A percentile compares a stretch with the other conserved stretches of the same genome.
These are phyloP conservation scores for Armadillidium nasatum DNA, from an alignment of 1,140 invertebrate species.

Conservation along the genomic window DNA sequence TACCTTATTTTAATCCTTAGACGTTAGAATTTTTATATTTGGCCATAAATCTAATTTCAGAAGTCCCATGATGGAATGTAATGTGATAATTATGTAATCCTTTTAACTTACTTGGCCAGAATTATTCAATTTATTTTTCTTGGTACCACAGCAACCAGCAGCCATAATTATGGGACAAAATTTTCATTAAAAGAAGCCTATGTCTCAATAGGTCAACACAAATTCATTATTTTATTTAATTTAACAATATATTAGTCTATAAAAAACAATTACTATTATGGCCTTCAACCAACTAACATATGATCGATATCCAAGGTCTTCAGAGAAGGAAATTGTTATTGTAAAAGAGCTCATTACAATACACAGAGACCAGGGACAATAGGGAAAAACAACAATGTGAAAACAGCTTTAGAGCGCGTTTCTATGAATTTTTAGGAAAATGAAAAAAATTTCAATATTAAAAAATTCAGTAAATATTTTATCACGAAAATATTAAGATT, in stretches of 20 bases:
- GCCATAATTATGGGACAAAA: conserved; percentile 10
- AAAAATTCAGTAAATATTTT: too few species aligned
- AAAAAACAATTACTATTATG: not conserved
- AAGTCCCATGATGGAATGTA: too few species aligned
- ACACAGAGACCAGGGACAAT: too few species aligned
- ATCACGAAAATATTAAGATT: too few species aligned
- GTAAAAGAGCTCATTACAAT: not conserved
- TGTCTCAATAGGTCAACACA: not conserved
- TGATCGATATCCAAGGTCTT: conserved; percentile 1
- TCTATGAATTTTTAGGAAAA: too few species aligned
- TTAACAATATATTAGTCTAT: not conserved
- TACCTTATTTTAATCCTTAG: too few species aligned
- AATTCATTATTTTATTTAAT: not conserved
- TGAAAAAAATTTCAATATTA: too few species aligned
- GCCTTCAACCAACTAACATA: not conserved
- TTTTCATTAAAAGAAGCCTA: not conserved
- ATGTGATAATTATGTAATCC: too few species aligned
- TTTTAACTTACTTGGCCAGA: conserved; percentile 22
- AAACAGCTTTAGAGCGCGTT: too few species aligned
- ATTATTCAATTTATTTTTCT: conserved; percentile 30
- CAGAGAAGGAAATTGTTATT: not conserved
- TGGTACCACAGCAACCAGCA: conserved; percentile 30
- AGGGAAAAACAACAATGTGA: too few species aligned
- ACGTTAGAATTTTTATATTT: too few species aligned
- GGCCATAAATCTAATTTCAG: too few species aligned